A percentile compares a stretch with the other conserved stretches of the same genome.
phyloP scores from a whole-genome alignment of 1,140 invertebrate genomes.

The Cherax destructor region DNA sequence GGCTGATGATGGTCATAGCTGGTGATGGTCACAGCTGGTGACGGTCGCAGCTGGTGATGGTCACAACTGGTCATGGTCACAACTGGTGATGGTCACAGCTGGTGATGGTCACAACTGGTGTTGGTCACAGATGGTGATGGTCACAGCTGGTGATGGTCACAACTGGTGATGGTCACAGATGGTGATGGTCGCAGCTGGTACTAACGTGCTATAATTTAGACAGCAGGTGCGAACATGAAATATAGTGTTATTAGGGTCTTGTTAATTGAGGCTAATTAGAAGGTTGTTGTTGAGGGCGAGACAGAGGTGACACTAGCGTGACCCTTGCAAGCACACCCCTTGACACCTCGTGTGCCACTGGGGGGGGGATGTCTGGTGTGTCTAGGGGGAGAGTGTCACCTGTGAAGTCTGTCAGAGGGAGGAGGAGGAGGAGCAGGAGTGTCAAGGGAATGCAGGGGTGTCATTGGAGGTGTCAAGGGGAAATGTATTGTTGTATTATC shows the following conservation, averaged over 20 bases:
- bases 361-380: neutral
- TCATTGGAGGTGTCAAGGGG: too few species aligned
- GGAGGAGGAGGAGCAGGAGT: neutral
- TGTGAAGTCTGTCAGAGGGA: neutral
- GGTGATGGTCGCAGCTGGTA: neutral
- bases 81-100: neutral
- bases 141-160: too few species aligned
- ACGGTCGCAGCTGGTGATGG: too few species aligned
- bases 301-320: slow-evolving; percentile 25
- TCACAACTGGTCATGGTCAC: too few species aligned
- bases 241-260: slow-evolving; percentile 46
- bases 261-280: slow-evolving; percentile 48
- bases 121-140: neutral
- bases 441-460: neutral
- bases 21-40: too few species aligned
- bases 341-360: slow-evolving; percentile 29
- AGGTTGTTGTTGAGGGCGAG: slow-evolving; percentile 1
- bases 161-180: neutral
- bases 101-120: neutral
- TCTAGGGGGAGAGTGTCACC: neutral
- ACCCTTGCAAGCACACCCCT: slow-evolving; percentile 16
- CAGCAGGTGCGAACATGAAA: slow-evolving; percentile 54
- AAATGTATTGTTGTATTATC: too few species aligned
- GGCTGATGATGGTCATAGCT: too few species aligned
- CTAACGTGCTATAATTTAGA: slow-evolving; percentile 15